Evolutionary conservation across 1,140 invertebrate species (phyloP), one percentile per base, ranked within the genome.

Genomic region (Eulimnadia texana): DNA sequence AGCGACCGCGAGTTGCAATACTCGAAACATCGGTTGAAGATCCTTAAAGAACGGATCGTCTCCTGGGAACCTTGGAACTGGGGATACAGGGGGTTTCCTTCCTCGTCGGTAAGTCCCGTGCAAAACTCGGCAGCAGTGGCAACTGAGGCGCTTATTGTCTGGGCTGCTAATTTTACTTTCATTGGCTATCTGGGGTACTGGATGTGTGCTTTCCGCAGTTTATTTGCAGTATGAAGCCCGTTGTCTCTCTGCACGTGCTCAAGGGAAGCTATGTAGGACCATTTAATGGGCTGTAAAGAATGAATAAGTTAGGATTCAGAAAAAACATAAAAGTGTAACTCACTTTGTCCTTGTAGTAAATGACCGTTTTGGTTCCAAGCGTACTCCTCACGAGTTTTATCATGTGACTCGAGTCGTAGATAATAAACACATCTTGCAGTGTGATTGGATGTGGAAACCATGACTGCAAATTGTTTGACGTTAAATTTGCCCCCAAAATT

Each of bases 381-480:
- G 33, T 42, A 42, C 16, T 42, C 6, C 33, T 6, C 6, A 42
- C 33, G 6, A 53, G 13, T 53, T 53, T 53, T 23, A n/a, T 16
- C 52, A 53, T 53, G 20, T 53, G 11, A 53, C 52, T 23, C 16
- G 52, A 13, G 20, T 53, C 52, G 52, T 53, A 53, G 24, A 53
- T 53, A 11, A 53, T 13, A 25, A 13, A 53, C 24, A 19, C 20
- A 42, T 42, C 33, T 42, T 42, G 6, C 16, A 42, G 16, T 16
- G 33, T 42, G 6, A 9, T 42, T 42, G 33, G 33, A 42, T 42
- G 33, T 16, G 33, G 33, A 42, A 9, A 42, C 6, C 6, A 42
- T 16, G 33, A 16, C 33, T 42, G 33, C 33, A 42, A 16, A 16
- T 42, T 42, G 33, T 6, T 6, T 42, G 33, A 16, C 16, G n/a